phyloP scores from a whole-genome alignment of 2,797 vertebrate species.

The Sebastes nivosus region DNA sequence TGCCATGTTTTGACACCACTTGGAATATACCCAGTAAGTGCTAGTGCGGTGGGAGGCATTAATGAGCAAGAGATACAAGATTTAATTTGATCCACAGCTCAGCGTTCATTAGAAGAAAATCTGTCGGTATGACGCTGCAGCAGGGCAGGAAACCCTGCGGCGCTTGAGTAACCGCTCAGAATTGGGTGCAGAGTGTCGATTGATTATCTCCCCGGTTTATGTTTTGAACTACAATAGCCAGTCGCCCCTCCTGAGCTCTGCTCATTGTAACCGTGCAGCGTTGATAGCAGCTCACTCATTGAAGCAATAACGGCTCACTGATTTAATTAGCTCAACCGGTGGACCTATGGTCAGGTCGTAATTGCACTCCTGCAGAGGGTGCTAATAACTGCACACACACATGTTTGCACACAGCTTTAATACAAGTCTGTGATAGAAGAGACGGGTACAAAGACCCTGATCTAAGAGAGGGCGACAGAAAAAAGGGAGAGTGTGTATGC shows the following conservation, averaged over 20 bases:
- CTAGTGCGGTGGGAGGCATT: conserved; percentile 74
- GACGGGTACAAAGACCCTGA: not conserved
- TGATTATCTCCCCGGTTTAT: conserved; percentile 51
- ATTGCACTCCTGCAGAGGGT: conserved; percentile 34
- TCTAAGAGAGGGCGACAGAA: not conserved
- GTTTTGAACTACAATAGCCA: conserved; percentile 42
- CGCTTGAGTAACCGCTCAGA: conserved; percentile 1
- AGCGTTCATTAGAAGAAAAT: conserved; percentile 50
- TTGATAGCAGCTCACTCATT: conserved; percentile 45
- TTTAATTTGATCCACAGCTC: conserved; percentile 64
- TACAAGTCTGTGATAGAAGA: conserved; percentile 7
- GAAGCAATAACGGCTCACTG: conserved; percentile 37
- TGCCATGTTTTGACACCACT: conserved; percentile 70
- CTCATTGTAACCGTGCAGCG: conserved; percentile 11
- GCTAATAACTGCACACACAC: conserved; percentile 1
- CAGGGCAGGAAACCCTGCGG: conserved; percentile 14
- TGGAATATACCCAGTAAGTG: conserved; percentile 67
- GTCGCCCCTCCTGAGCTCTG: not conserved
- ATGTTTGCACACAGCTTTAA: not conserved
- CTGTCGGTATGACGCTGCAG: conserved; percentile 15
- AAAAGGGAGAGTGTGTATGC: not conserved
- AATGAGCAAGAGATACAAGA: conserved; percentile 64
- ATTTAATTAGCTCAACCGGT: conserved; percentile 70
- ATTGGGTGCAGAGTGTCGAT: conserved; percentile 9
- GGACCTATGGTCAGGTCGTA: conserved; percentile 46